phyloP scores from a whole-genome alignment of 1,140 invertebrate genomes.

The Ceratina japonica region DNA sequence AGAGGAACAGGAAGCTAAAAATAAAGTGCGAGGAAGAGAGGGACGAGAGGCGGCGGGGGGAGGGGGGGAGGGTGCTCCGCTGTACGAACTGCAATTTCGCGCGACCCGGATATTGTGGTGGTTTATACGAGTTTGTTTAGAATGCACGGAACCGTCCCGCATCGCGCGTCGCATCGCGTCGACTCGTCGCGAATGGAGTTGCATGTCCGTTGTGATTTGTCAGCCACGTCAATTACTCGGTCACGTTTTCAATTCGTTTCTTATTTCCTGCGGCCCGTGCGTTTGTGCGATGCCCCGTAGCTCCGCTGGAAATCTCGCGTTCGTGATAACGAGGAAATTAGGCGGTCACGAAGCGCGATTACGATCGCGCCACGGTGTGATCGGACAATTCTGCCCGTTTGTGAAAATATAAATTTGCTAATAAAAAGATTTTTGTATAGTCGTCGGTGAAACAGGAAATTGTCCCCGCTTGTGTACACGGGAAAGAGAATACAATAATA shows the following conservation, averaged over 20 bases:
- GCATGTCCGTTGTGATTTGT: constrained; percentile 46
- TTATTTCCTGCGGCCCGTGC: constrained; percentile 20
- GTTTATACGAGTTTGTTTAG: constrained; percentile 57
- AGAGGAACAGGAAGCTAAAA: neutral
- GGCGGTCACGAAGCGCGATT: neutral
- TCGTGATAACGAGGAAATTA: neutral
- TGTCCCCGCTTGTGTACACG: too few species aligned
- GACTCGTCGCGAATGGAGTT: constrained; percentile 27
- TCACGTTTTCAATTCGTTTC: constrained; percentile 28
- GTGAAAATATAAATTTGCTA: neutral
- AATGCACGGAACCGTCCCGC: constrained; percentile 32
- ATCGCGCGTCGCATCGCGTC: too few species aligned
- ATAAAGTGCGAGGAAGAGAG: neutral
- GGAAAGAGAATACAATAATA: too few species aligned
- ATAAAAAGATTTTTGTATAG: neutral
- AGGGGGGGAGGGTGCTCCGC: too few species aligned
- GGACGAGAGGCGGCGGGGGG: neutral
- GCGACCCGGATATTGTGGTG: constrained; percentile 52
- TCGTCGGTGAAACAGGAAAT: neutral
- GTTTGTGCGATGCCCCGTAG: neutral
- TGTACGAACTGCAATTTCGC: constrained; percentile 39
- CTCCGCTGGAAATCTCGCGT: neutral
- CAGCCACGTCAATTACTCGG: constrained; percentile 37
- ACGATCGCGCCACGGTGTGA: neutral
- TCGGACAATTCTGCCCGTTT: neutral